Base-by-base conservation (phyloP, 2,797 vertebrate species). In the Sebastes oblongus region DNA sequence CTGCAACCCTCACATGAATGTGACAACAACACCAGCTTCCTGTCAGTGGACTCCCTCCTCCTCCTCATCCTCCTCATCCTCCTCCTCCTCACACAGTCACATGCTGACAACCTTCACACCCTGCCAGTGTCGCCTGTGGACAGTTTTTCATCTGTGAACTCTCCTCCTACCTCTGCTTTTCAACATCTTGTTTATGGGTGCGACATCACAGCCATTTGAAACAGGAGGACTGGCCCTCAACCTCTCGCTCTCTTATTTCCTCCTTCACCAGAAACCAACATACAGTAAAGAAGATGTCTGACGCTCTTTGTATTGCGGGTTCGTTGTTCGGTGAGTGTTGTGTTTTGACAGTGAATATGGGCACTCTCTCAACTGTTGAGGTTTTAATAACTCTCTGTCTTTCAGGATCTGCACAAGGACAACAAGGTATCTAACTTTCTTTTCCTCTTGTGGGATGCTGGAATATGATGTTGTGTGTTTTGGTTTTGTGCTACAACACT, bases 251-350 rank as follows among this genome's bases (percentile, higher is more conserved):
- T 52, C 54, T 64, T 32, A 54, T 65, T 83, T 88, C 73, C 77
- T 83, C 36, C n/a, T 68, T 24, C 0, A 3, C 12, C 46, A 66
- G n/a, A 62, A 64, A 81, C 22, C 10, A 78, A 36, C 62, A 30
- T 25, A 42, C 39, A 16, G 0, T 42, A 36, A 22, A 79, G 80
- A 91, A 78, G 74, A 94, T 95, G 95, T 81, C 88, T 20, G 86
- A 89, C 20, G 50, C 78, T 27, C 56, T 94, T 11, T 94, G 92
- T 70, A 69, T 94, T 13, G 71, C 85, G 27, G 81, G 89, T 72
- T 91, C 92, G 1, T 32, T 92, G 27, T 91, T 95, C 56, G 95
- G 96, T 96, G 80, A 95, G 95, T 94, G 20, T 0, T 66, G 22
- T 60, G n/a, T 75, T 22, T 77, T 85, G 11, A 56, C 42, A 4